Evolutionary conservation across 2,113 vertebrate genomes (phyloP).

Genomic region (Pyrgilauda ruficollis): DNA sequence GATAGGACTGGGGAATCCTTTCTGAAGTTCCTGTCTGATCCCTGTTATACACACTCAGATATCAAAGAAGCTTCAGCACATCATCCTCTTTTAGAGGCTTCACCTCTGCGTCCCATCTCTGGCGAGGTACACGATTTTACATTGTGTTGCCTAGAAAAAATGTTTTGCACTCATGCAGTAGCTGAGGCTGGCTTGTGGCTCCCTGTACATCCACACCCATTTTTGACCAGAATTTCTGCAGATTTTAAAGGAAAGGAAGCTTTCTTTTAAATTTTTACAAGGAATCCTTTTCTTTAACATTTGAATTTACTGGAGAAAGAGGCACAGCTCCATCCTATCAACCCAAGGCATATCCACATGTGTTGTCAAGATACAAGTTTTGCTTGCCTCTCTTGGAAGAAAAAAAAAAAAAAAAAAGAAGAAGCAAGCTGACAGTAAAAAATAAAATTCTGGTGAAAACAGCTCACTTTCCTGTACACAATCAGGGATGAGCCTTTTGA

Average conservation of each 20-base stretch:
- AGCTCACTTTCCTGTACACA: background rate
- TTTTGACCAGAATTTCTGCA: background rate
- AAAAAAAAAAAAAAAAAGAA: background rate
- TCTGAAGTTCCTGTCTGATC: background rate
- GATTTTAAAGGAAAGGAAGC: background rate
- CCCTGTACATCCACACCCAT: background rate
- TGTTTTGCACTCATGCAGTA: background rate
- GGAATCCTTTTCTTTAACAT: background rate
- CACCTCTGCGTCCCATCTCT: background rate
- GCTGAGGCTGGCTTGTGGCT: background rate
- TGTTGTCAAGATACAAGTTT: background rate
- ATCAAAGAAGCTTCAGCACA: background rate
- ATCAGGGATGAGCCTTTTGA: background rate
- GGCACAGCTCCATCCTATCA: background rate
- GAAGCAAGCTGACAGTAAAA: background rate
- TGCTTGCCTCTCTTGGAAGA: background rate
- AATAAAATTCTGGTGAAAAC: background rate
- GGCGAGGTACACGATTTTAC: background rate
- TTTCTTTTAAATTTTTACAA: background rate
- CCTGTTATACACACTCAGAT: background rate
- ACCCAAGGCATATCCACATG: background rate
- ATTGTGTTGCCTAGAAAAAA: background rate
- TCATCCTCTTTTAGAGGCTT: background rate
- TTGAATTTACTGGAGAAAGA: background rate
- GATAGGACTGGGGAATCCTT: accelerated